phyloP scores from a whole-genome alignment of 2,888 invertebrate species.

The Octodonta nipae region DNA sequence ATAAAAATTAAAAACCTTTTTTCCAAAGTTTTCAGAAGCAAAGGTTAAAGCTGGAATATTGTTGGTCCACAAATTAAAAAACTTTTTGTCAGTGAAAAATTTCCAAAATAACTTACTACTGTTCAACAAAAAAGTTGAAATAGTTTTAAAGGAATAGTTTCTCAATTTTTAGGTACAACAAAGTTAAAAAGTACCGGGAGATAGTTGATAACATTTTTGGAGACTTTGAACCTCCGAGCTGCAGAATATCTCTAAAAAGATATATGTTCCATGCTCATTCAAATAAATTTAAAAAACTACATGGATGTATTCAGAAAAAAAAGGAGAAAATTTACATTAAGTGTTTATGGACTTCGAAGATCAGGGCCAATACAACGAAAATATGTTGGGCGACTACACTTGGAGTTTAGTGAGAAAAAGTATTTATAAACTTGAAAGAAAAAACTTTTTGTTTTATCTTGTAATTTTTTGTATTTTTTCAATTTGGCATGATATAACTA shows the following conservation, averaged over 20 bases:
- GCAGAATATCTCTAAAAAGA: not conserved
- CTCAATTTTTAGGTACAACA: too few relatives aligned
- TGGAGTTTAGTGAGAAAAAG: constrained; percentile 1
- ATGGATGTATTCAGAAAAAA: not conserved
- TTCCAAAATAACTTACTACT: not conserved
- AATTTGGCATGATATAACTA: too few relatives aligned
- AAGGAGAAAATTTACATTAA: not conserved
- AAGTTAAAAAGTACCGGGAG: not conserved
- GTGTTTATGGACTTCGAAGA: not conserved
- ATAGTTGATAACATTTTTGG: not conserved
- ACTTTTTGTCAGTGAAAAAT: not conserved
- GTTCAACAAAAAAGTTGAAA: not conserved
- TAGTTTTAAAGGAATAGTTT: not conserved
- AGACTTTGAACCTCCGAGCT: not conserved
- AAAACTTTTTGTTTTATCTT: not conserved
- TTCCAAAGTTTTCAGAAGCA: constrained; percentile 3
- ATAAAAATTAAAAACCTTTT: not conserved
- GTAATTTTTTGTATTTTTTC: too few relatives aligned
- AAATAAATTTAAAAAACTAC: constrained; percentile 1
- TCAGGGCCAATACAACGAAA: constrained; percentile 1
- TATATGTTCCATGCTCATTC: not conserved
- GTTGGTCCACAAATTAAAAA: constrained; percentile 7
- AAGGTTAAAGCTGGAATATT: constrained; percentile 6
- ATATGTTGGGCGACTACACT: too few relatives aligned
- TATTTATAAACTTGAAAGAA: not conserved